phyloP scores from a whole-genome alignment of 2,113 vertebrate species.

The Octodon degus region DNA sequence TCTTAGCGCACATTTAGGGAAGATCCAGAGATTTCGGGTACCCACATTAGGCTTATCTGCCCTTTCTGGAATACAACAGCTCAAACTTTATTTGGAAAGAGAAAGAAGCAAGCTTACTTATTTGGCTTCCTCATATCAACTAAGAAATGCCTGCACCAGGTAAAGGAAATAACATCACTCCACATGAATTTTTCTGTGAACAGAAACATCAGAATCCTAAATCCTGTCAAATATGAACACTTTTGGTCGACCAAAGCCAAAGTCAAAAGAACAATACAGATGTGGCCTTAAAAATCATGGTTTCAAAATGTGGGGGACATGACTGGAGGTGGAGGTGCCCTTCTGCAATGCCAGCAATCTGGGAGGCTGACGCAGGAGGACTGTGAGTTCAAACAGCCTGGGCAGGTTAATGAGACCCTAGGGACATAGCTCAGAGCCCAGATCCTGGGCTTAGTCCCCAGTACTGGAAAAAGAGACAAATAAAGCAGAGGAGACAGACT shows the following conservation, averaged over 20 bases:
- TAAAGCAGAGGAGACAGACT: not conserved
- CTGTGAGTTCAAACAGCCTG: too few relatives aligned
- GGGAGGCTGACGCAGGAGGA: not conserved
- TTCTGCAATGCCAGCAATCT: not conserved
- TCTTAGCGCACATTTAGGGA: not conserved
- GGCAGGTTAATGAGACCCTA: not conserved
- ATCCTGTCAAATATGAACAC: not conserved
- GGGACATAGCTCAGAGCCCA: not conserved
- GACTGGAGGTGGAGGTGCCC: not conserved
- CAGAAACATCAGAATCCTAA: not conserved
- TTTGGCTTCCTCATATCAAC: too few relatives aligned
- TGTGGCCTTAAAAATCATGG: not conserved
- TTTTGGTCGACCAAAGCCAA: not conserved
- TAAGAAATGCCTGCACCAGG: not conserved
- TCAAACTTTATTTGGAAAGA: not conserved
- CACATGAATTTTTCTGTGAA: not conserved
- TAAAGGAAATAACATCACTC: not conserved
- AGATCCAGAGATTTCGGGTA: rapidly evolving
- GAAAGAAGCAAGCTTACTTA: not conserved
- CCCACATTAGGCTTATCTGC: not conserved
- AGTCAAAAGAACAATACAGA: constrained; percentile 6
- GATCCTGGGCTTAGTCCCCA: not conserved
- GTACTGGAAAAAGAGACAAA: not conserved
- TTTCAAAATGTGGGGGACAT: not conserved
- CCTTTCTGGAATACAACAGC: not conserved